Evolutionary conservation across 2,888 invertebrate genomes (phyloP).

Genomic region (Dioctria rufipes): DNA sequence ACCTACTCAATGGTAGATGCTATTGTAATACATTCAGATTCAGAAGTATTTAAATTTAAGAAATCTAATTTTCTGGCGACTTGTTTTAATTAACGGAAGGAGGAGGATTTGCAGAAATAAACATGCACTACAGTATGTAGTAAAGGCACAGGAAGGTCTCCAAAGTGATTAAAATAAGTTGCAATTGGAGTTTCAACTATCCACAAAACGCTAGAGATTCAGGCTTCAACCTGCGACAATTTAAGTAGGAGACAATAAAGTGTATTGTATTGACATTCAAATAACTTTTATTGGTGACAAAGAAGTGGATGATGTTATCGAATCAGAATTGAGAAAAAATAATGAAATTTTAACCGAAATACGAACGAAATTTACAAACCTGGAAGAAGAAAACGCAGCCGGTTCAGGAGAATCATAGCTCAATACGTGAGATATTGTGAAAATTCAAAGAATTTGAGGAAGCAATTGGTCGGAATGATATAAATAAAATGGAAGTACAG

Average conservation of each 20-base stretch:
- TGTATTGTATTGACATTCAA: constrained; percentile 64
- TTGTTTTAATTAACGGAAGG: too few relatives aligned
- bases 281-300: constrained; percentile 59
- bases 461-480: constrained; percentile 22
- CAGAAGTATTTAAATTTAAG: too few relatives aligned
- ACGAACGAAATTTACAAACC: constrained; percentile 11
- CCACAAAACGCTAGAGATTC: constrained; percentile 68
- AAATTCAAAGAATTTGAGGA: constrained; percentile 52
- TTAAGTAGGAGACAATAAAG: constrained; percentile 67
- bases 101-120: too few relatives aligned
- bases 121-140: too few relatives aligned
- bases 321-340: constrained; percentile 1
- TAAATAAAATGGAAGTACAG: constrained; percentile 52
- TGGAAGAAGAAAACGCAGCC: constrained; percentile 48
- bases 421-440: constrained; percentile 49
- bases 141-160: too few relatives aligned
- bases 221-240: constrained; percentile 68
- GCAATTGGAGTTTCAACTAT: constrained; percentile 64
- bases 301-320: constrained; percentile 56
- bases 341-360: constrained; percentile 23
- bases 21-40: too few relatives aligned
- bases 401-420: constrained; percentile 46
- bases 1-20: too few relatives aligned
- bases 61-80: too few relatives aligned
- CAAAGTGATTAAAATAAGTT: constrained; percentile 51